phyloP scores from a whole-genome alignment of 2,113 vertebrate species.

The cattle (Bos taurus) region DNA sequence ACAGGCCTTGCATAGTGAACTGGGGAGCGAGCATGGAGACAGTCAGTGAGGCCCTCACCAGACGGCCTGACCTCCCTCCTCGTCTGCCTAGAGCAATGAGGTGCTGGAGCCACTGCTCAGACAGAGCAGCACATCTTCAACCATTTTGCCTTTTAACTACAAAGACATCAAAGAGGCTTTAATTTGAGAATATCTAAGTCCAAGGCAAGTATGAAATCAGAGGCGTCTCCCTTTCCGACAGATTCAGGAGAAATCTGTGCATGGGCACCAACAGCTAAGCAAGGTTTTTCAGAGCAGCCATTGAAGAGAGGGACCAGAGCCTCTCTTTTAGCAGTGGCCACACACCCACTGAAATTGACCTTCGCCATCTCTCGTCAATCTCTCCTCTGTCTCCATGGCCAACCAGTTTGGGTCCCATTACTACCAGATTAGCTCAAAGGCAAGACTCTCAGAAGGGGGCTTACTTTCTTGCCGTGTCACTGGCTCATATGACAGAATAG shows the following conservation, averaged over 20 bases:
- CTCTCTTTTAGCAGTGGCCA: neutral
- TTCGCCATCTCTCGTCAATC: neutral
- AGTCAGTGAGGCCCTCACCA: neutral
- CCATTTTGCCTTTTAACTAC: neutral
- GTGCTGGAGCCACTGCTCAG: neutral
- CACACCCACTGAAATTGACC: neutral
- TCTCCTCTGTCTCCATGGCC: neutral
- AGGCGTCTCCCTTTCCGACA: neutral
- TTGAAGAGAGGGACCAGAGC: neutral
- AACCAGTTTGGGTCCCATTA: neutral
- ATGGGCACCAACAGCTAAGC: neutral
- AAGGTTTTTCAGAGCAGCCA: neutral
- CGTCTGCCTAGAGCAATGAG: neutral
- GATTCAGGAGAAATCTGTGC: neutral
- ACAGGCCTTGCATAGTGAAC: conserved; percentile 98
- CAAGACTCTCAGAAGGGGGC: conserved; percentile 69
- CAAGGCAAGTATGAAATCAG: neutral
- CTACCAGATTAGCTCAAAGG: neutral
- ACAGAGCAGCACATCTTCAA: neutral
- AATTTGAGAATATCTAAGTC: neutral
- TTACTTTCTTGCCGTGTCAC: conserved; percentile 99
- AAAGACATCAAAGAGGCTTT: conserved; percentile 19
- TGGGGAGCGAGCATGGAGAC: conserved; percentile 58
- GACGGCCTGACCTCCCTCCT: neutral
- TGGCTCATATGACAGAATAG: conserved; percentile 97